Evolutionary conservation across 2,888 invertebrate genomes (phyloP), one percentile per base, ranked within the genome.

Genomic region (Rutpela maculata): DNA sequence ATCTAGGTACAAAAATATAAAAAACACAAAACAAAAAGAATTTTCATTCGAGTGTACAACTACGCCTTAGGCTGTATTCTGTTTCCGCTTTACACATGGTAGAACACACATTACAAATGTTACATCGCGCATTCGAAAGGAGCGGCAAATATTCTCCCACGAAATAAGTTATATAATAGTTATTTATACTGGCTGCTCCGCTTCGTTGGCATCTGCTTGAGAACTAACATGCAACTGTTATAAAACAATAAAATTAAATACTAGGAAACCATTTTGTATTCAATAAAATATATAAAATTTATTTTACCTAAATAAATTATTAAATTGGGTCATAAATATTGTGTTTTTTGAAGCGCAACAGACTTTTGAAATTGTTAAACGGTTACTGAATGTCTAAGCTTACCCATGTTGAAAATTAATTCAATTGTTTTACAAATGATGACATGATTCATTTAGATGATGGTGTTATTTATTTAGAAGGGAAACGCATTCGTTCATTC

Each of bases 81-180:
- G 89, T 89, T 89, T 89, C 89, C 89, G 89, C 87, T 89, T 89
- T 87, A 88, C 89, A 89, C 89, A 89, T 89, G 89, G 87, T 84
- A 86, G 89, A 85, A 85, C 89, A 89, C 88, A 88, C 86, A 87
- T 88, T 89, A 88, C 88, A 86, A 88, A 88, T 86, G 88, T 86
- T 87, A 85, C 82, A 80, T 78, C 82, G 81, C 83, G 81, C 73
- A 81, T 87, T 74, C 78, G 70, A 78, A 84, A 85, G 84, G 85
- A 88, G 88, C 88, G 88, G 88, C 85, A 82, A 76, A 80, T 70
- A 82, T 81, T 83, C 85, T 88, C 87, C 87, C 87, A 87, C 86
- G 85, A 81, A 81, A 70, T 80, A 72, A 72, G 81, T 84, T 83
- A 82, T 74, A 74, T 79, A 80, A 83, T 78, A 73, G 69, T 75